A percentile compares a stretch with the other conserved stretches of the same genome.
Evolutionary conservation across 2,888 invertebrate genomes (phyloP).

Genomic region (Sinhomidia bicolor): DNA sequence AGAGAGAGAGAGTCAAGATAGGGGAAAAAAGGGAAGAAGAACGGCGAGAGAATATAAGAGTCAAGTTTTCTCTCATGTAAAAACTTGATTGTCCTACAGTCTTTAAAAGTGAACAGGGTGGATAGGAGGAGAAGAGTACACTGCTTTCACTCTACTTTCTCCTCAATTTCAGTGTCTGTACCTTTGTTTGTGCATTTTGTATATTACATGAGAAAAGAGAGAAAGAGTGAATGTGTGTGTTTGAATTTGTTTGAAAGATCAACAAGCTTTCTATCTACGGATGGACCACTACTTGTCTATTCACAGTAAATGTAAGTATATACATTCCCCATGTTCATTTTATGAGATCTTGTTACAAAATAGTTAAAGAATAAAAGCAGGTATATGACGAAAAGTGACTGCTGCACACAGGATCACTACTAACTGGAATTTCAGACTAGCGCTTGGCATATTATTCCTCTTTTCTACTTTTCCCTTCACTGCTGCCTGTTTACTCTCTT

Average conservation of each 20-base stretch:
- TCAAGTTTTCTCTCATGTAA: slow-evolving; percentile 70
- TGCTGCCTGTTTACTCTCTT: slow-evolving; percentile 24
- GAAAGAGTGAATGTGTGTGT: no score
- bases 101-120: slow-evolving; percentile 59
- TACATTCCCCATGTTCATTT: background rate
- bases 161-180: slow-evolving; percentile 5
- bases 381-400: slow-evolving; percentile 33
- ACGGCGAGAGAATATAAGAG: slow-evolving; percentile 47
- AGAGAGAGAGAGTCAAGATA: background rate
- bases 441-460: background rate
- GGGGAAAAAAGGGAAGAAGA: background rate
- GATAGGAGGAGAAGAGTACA: slow-evolving; percentile 47
- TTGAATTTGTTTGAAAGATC: slow-evolving; percentile 1
- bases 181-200: background rate
- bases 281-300: no score
- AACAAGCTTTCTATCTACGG: slow-evolving; percentile 29
- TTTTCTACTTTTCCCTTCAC: background rate
- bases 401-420: background rate
- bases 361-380: slow-evolving; percentile 19
- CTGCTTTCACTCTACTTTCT: slow-evolving; percentile 52
- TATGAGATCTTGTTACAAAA: slow-evolving; percentile 32
- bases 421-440: background rate
- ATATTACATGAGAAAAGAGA: no score
- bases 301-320: slow-evolving; percentile 15
- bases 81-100: slow-evolving; percentile 49